Evolutionary conservation across 2,797 vertebrate genomes (phyloP).

Genomic region (Anniella stebbinsi): DNA sequence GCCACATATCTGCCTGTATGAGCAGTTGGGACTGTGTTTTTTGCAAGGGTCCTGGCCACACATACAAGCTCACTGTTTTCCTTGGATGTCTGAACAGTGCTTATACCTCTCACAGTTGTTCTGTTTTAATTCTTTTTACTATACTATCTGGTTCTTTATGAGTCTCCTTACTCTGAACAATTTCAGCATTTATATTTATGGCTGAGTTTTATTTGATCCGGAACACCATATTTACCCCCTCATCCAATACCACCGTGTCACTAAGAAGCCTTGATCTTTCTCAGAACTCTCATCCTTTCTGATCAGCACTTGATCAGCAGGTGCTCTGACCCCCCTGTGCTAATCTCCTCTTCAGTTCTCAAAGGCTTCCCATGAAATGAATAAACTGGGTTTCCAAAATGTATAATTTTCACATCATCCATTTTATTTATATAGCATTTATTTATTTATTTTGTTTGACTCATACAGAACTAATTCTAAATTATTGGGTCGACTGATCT

Average conservation of each 20-base stretch:
- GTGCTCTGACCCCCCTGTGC: not conserved
- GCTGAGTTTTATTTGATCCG: not conserved
- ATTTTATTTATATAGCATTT: not conserved
- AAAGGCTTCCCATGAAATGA: not conserved
- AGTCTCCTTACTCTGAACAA: not conserved
- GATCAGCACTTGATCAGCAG: not conserved
- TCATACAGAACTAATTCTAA: not conserved
- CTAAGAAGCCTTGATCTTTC: not conserved
- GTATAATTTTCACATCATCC: not conserved
- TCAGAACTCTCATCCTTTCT: conserved; percentile 5
- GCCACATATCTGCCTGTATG: not conserved
- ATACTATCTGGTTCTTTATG: not conserved
- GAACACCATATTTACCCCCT: not conserved
- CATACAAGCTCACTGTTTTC: not conserved
- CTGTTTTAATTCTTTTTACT: not conserved
- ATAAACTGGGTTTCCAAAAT: not conserved
- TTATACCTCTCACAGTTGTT: not conserved
- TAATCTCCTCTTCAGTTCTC: not conserved
- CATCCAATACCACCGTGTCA: not conserved
- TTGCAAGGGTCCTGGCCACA: not conserved
- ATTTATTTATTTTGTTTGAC: not conserved
- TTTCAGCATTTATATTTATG: not conserved
- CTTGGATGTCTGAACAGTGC: not conserved
- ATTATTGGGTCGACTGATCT: not conserved
- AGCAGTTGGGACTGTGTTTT: not conserved